phyloP scores from a whole-genome alignment of 2,888 invertebrate species.

The Arrhopalites spinosus region DNA sequence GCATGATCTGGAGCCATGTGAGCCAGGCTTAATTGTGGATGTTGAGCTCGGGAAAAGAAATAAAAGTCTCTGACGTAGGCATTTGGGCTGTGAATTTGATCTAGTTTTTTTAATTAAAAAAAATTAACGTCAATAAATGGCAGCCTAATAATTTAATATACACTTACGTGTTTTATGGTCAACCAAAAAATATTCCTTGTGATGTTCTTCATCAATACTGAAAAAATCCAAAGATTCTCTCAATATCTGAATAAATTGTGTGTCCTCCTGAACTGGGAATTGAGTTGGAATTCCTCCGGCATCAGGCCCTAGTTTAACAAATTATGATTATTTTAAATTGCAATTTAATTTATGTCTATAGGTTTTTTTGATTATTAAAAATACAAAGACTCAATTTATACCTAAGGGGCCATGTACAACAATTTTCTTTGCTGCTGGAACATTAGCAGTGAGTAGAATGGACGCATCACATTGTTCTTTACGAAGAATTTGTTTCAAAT shows the following conservation, averaged over 20 bases:
- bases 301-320: constrained; percentile 71
- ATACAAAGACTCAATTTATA: constrained; percentile 59
- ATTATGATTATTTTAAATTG: neutral
- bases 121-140: neutral
- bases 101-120: constrained; percentile 62
- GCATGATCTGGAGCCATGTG: constrained; percentile 93
- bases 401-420: constrained; percentile 91
- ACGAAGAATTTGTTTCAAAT: constrained; percentile 94
- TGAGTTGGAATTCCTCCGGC: constrained; percentile 96
- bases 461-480: constrained; percentile 99
- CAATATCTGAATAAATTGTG: constrained; percentile 92
- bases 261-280: constrained; percentile 97
- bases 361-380: neutral
- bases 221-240: constrained; percentile 96
- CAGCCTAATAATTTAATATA: neutral
- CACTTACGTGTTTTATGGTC: constrained; percentile 95
- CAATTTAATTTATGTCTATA: neutral
- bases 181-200: constrained; percentile 90
- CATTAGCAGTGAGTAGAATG: constrained; percentile 95
- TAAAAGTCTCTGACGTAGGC: constrained; percentile 95
- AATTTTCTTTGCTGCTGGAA: constrained; percentile 98
- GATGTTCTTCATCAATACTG: constrained; percentile 87
- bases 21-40: constrained; percentile 92
- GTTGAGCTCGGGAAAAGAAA: constrained; percentile 94
- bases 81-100: constrained; percentile 93